Base-by-base conservation (phyloP, 1,140 invertebrate species). In the Dendrolimus kikuchii region DNA sequence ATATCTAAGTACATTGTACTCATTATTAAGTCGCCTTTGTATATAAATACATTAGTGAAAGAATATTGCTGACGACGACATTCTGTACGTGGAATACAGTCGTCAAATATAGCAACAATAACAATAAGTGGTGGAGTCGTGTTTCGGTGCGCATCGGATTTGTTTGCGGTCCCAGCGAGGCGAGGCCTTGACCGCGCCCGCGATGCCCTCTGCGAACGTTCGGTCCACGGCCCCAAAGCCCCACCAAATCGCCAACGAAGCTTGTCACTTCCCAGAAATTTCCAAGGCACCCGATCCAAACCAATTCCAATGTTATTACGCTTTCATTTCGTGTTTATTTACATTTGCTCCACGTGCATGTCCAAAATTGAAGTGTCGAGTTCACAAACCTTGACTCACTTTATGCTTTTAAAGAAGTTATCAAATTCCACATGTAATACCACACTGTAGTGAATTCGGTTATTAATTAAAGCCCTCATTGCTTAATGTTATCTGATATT, bases 151-250 rank as follows among this genome's bases (percentile, higher is more conserved):
- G 68, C 62, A 60, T 71, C 63, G 51, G 46, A 48, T 49, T 62
- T 62, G 63, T 64, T 65, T 55, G 23, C 23, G 23, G 3, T 59
- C 64, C 64, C 68, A 60, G 50, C 62, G 66, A 66, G 71, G 66
- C 74, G 58, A 76, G 71, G 58, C 81, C 81, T 81, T 84, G 81
- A 81, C 77, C 78, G 65, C 60, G 63, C 57, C 54, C 23, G 23
- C 23, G 54, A 52, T 45, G 39, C 57, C 8, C 37, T 7, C 38
- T 5, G 23, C 59, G 56, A 49, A 63, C 51, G 57, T 53, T 54
- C 51, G 60, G 52, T 49, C 53, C 49, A 49, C 46, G 41, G 49
- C 53, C 62, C 57, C 55, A 40, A 44, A 40, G 49, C 55, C 7
- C 9, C 46, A 42, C 55, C 53, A 46, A 53, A 64, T 53, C 59